Percentiles rank a stretch among this genome's conserved stretches.
These are phyloP conservation scores for Poeciliopsis presidionis DNA, from an alignment of 2,797 vertebrate genomes.

Conservation along the genomic window DNA sequence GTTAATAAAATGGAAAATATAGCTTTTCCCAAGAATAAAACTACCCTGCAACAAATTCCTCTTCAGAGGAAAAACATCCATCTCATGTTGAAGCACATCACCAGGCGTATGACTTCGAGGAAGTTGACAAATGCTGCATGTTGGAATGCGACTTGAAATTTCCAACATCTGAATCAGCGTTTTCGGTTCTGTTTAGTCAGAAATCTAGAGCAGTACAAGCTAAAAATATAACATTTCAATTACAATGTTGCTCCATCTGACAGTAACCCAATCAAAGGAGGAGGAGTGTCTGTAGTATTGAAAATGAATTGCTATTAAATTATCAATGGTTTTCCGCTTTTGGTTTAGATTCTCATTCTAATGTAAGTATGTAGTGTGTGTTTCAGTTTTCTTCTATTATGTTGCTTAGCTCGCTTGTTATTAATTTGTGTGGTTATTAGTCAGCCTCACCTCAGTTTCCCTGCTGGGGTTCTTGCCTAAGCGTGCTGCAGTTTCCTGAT, in stretches of 20 bases:
- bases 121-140: slow-evolving; percentile 46
- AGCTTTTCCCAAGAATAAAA: neutral
- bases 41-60: neutral
- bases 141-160: slow-evolving; percentile 36
- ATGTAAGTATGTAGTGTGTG: neutral
- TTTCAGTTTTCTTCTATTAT: neutral
- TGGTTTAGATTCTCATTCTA: neutral
- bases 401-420: neutral
- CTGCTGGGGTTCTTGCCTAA: neutral
- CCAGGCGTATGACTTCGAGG: slow-evolving; percentile 32
- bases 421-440: neutral
- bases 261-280: neutral
- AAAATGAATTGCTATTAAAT: neutral
- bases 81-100: slow-evolving; percentile 41
- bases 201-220: neutral
- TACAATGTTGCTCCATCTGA: neutral
- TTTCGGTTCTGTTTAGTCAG: slow-evolving; percentile 2
- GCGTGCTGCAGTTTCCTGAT: neutral
- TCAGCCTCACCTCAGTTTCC: neutral
- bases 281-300: neutral
- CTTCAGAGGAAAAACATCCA: slow-evolving; percentile 22
- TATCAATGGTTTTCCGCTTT: neutral
- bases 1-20: neutral
- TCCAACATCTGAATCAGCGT: slow-evolving; percentile 21
- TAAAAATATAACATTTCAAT: neutral